Base-by-base conservation (phyloP, 2,113 vertebrate genomes). In the Cyprinodon tularosa region DNA sequence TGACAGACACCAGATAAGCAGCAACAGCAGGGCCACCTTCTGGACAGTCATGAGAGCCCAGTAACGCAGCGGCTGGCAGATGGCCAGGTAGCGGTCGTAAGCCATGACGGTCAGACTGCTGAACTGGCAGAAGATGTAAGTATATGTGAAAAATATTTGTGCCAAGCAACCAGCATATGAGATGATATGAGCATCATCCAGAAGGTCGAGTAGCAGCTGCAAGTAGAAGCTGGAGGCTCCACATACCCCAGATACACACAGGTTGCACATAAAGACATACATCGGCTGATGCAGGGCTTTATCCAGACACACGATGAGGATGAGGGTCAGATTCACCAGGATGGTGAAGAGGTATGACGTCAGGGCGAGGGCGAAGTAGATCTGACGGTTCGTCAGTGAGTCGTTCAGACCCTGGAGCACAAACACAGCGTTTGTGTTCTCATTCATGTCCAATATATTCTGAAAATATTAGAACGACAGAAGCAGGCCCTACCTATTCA, bases 231-330 rank as follows among this genome's bases (percentile, higher is more conserved):
- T 78, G 17, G 93, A 90, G 0, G 93, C 90, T 0, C 93, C 94
- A 1, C 84, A 90, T 20, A 94, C 22, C n/a, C 89, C 88, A 15
- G 92, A 91, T 0, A 94, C 12, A 42, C 91, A 93, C 7, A 94
- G 85, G 72, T 90, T 93, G 4, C 92, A 93, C 71, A 94, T 66
- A 69, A 94, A 92, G 66, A 93, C 72, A 83, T 94, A 93, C 90
- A 94, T 91, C 44, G 29, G 29, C 29, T 29, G 29, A 29, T 29
- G 29, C 29, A 29, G 29, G 29, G 29, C 29, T 29, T 29, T 50
- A 29, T 29, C 29, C 29, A 29, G 29, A 29, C 29, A 29, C 29
- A 29, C 44, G 3, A 61, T 29, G 29, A 29, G 29, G 29, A 29
- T 29, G 29, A 29, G 29, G 29, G 29, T 29, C 29, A 29, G 29